These are phyloP conservation scores for Antigone vipio DNA, from an alignment of 2,113 vertebrate genomes.

Conservation along the genomic window DNA sequence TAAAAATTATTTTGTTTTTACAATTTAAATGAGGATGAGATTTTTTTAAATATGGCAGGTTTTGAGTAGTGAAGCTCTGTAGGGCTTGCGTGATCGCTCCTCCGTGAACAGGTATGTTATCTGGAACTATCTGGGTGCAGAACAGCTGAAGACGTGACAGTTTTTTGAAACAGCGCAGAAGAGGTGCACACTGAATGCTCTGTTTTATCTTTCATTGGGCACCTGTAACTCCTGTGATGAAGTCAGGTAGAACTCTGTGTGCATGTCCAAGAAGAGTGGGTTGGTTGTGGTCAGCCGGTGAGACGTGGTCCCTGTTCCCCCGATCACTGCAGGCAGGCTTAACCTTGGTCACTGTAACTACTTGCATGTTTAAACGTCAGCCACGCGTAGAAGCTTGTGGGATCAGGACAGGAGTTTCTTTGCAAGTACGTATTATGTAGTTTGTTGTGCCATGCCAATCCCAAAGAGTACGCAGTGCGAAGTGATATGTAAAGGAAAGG, in stretches of 20 bases:
- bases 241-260: neutral
- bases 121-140: neutral
- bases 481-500: neutral
- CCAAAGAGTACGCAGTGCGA: neutral
- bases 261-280: neutral
- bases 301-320: neutral
- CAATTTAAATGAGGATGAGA: neutral
- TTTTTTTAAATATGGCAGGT: neutral
- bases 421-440: neutral
- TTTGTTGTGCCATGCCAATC: neutral
- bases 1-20: neutral
- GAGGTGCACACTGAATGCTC: accelerated
- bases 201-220: neutral
- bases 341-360: neutral
- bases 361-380: neutral
- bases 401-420: neutral
- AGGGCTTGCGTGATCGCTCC: neutral
- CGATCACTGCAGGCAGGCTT: accelerated
- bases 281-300: neutral
- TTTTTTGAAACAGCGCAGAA: neutral
- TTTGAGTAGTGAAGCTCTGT: neutral
- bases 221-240: neutral
- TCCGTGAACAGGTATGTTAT: neutral
- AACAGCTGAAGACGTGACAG: neutral
- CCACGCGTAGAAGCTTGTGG: accelerated